Base-by-base conservation (phyloP, 2,888 invertebrate species). In the Cloeon dipterum region DNA sequence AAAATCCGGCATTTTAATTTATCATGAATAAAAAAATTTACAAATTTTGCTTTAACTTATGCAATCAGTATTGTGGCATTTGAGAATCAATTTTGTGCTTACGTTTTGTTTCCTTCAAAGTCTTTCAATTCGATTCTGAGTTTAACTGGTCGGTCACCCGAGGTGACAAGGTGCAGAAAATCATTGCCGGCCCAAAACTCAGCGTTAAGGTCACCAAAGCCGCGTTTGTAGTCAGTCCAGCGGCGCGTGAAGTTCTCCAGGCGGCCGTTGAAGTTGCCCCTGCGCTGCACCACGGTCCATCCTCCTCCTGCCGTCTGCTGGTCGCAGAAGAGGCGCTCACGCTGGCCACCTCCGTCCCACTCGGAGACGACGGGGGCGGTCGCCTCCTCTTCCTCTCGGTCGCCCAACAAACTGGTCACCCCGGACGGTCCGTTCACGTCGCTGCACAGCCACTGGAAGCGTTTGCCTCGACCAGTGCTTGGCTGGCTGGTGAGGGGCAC, bases 121-220 rank as follows among this genome's bases (percentile, higher is more conserved):
- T 63, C 63, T 46, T 59, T 58, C 5, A 68, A 44, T 42, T 66
- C 63, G 10, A 68, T 54, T 26, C 64, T 52, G 38, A 68, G 46
- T 13, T 52, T 50, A 37, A 62, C 49, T 14, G 29, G 29, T 14
- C 14, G n/a, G 16, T 29, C 29, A n/a, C 29, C 4, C n/a, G 14
- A 8, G 13, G 34, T 16, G 16, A 8, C 32, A n/a, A 14, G 18
- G 44, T 65, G 58, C 33, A 66, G 56, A 39, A 58, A 61, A 37
- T 67, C 64, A 46, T 67, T 67, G 4, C 75, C 75, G 16, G 76
- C 58, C 66, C 75, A 77, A 51, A 74, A 75, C 48, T 77, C 75
- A 20, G 52, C 50, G 0, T 67, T 68, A 16, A 75, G 53, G 48
- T 75, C 73, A 10, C 77, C 77, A 46, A 77, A 77, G 7, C 77